These are phyloP conservation scores for Nasua narica DNA, from an alignment of 2,797 vertebrate species.

Conservation along the genomic window DNA sequence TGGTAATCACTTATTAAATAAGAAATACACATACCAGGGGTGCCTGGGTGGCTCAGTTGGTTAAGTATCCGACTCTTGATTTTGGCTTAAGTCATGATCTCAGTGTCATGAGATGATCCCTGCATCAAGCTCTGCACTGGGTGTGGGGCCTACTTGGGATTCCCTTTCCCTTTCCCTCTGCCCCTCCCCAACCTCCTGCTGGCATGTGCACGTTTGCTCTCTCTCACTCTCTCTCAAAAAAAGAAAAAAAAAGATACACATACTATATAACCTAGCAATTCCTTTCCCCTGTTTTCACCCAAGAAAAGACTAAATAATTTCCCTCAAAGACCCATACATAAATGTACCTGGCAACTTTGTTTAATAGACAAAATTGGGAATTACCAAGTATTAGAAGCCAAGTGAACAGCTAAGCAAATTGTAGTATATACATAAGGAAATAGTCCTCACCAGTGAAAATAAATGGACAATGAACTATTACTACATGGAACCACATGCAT, in stretches of 20 bases:
- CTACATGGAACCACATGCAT: background rate
- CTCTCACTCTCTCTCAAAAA: background rate
- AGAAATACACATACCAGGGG: background rate
- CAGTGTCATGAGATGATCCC: background rate
- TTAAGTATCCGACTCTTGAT: background rate
- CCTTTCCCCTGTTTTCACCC: background rate
- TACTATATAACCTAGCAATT: background rate
- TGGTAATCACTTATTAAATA: background rate
- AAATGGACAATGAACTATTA: background rate
- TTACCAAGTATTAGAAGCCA: background rate
- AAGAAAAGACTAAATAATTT: background rate
- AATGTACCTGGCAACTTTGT: background rate
- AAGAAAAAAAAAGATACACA: background rate
- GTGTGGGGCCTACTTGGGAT: background rate
- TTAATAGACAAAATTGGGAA: background rate
- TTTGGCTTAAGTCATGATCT: background rate
- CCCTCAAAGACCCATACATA: background rate
- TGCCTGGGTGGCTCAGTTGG: background rate
- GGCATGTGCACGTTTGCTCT: too few relatives aligned
- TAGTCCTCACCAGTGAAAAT: background rate
- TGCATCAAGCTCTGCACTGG: background rate
- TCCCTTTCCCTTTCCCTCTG: background rate
- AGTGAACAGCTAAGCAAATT: background rate
- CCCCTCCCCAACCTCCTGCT: background rate
- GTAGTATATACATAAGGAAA: background rate